Evolutionary conservation across 2,113 vertebrate species (phyloP), one percentile per base, ranked within the genome.

Genomic region (Nycticebus coucang): DNA sequence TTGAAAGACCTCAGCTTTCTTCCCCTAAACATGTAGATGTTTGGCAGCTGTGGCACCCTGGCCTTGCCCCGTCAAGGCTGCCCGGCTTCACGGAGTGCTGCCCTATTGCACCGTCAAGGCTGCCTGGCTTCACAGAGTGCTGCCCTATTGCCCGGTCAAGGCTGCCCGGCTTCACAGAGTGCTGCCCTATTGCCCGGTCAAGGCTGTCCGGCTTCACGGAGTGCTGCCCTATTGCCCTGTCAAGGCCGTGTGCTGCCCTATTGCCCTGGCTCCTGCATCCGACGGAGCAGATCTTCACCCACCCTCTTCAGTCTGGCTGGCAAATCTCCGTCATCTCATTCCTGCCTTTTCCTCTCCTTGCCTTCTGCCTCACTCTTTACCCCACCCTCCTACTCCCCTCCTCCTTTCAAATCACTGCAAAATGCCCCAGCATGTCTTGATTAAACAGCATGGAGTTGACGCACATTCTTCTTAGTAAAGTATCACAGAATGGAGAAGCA

Each of bases 321-420:
- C 55, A 50, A 30, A 21, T 33, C 0, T 41, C 22, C 2, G 4
- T 26, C 10, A 57, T 53, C 26, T 69, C 50, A 83, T 18, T 7
- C 26, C 35, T 4, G 5, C 12, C 4, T 50, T 21, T 69, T n/a
- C 53, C 62, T 19, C 6, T 13, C 21, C 9, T 22, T 8, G 41
- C 37, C 3, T 18, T 53, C 11, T 26, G n/a, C n/a, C 33, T 62
- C 28, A 35, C 4, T 1, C 1, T 2, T 2, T 18, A 1, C 8
- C 6, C 11, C 7, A 33, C 15, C 22, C 28, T 8, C 0, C 19
- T 6, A 6, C 8, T 33, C 13, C 26, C 17, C 21, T 28, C 11
- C 1, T 53, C 4, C 26, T 24, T 5, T 3, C 62, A 50, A 41
- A 15, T 11, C 15, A 33, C 19, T 3, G 78, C 28, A 94, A 59